Base-by-base conservation (phyloP, 2,113 vertebrate species). In the Brevimyrus niger region DNA sequence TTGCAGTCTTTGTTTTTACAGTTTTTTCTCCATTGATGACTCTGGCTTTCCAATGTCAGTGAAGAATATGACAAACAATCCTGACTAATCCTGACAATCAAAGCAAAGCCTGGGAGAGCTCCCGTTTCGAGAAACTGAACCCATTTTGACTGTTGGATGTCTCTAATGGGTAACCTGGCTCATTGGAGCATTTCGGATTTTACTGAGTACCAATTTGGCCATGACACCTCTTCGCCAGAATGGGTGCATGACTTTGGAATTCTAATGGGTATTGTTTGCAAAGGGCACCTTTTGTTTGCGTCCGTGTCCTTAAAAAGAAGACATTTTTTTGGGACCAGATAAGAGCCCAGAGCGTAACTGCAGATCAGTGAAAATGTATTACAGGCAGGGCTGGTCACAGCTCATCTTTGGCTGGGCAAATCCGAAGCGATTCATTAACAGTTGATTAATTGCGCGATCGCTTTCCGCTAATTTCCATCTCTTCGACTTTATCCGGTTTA, bases 231-330 rank as follows among this genome's bases (percentile, higher is more conserved):
- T 53, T 88, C n/a, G 44, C 35, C 55, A 84, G 89, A 87, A 89
- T 90, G 73, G 90, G 92, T 91, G 51, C 82, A 82, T 90, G 91
- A 90, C 90, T 89, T 91, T 87, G 84, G 89, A 89, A 90, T 90
- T 90, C 91, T 90, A 86, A 89, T 92, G 91, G 92, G 91, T 89
- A 89, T 92, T 92, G 92, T 93, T 94, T 92, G 90, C 88, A 91
- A 92, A 93, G 92, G 93, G 91, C 93, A 94, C 94, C 93, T 94
- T 94, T 92, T 91, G 90, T 93, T 92, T 93, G 90, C 87, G 61
- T 65, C 47, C 69, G 89, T 88, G 86, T 83, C 84, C 89, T 91
- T 83, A 61, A 85, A 51, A 90, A 91, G 90, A 84, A 76, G 89
- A 87, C 90, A 90, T 92, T 93, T 92, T 90, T 88, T 46, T 89